phyloP scores from a whole-genome alignment of 1,140 invertebrate genomes.

The Drosophila erecta region DNA sequence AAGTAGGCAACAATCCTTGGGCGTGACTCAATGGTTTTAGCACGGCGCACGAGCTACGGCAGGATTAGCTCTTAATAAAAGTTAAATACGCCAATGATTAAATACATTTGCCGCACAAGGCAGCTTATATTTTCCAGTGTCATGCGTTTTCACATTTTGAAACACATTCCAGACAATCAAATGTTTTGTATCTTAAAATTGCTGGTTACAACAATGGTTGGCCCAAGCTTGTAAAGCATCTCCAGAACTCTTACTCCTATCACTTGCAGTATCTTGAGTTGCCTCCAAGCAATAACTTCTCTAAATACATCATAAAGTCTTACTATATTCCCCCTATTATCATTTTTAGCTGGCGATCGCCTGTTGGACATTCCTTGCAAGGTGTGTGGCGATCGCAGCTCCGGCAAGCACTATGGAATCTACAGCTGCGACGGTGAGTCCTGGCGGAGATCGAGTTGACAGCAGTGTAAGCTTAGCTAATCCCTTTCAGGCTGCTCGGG shows the following conservation, averaged over 20 bases:
- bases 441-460: background rate
- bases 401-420: constrained; percentile 98
- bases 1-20: constrained; percentile 55
- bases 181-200: no score
- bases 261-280: no score
- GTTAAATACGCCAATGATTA: constrained; percentile 49
- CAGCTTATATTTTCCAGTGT: background rate
- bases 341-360: constrained; percentile 90
- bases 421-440: constrained; percentile 97
- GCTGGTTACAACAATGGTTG: no score
- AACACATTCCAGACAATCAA: no score
- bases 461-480: constrained; percentile 6
- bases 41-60: background rate
- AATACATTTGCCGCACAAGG: background rate
- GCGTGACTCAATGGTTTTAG: constrained; percentile 55
- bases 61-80: constrained; percentile 50
- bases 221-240: no score
- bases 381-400: constrained; percentile 98
- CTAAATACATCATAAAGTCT: no score
- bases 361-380: constrained; percentile 98
- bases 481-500: constrained; percentile 89
- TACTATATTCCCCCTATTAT: background rate
- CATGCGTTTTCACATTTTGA: no score
- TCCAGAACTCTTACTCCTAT: no score
- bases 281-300: no score